Conservation (phyloP, 2,888 invertebrate species). For the Diaphora mendica region DNA sequence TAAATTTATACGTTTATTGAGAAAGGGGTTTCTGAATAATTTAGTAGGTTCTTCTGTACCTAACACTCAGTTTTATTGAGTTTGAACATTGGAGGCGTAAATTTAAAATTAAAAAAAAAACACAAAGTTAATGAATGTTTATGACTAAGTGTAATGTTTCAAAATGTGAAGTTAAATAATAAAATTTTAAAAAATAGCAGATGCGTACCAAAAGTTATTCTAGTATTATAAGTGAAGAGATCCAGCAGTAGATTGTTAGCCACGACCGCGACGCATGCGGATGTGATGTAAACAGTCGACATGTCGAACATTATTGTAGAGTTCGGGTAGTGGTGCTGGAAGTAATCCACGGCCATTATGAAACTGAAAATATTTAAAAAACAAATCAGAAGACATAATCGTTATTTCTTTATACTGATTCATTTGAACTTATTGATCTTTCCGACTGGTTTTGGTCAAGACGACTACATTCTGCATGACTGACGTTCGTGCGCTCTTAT, state of each 20-base stretch:
- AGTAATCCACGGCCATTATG: conserved; percentile 97
- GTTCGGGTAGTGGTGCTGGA: conserved; percentile 93
- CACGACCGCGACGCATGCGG: conserved; percentile 94
- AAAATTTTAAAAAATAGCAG: background rate
- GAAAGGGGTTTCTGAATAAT: too few species aligned
- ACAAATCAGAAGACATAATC: background rate
- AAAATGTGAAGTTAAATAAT: background rate
- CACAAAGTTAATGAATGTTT: too few species aligned
- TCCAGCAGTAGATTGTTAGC: conserved; percentile 95
- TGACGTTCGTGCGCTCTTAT: too few species aligned
- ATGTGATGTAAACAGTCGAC: conserved; percentile 96
- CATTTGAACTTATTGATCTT: background rate
- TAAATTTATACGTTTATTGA: too few species aligned
- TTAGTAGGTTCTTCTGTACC: too few species aligned
- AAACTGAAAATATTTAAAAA: conserved; percentile 87
- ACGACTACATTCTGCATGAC: too few species aligned
- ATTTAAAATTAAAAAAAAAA: too few species aligned
- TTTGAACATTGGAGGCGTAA: too few species aligned
- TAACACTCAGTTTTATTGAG: too few species aligned
- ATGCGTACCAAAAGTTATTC: conserved; percentile 93
- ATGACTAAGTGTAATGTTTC: too few species aligned
- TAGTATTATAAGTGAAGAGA: conserved; percentile 91
- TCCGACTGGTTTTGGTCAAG: too few species aligned
- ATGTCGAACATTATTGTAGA: conserved; percentile 96
- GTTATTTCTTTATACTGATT: background rate